Percentiles rank a stretch among this genome's conserved stretches.
These are phyloP conservation scores for Lordiphosa fenestrarum DNA, from an alignment of 2,888 invertebrate species.

Conservation along the genomic window DNA sequence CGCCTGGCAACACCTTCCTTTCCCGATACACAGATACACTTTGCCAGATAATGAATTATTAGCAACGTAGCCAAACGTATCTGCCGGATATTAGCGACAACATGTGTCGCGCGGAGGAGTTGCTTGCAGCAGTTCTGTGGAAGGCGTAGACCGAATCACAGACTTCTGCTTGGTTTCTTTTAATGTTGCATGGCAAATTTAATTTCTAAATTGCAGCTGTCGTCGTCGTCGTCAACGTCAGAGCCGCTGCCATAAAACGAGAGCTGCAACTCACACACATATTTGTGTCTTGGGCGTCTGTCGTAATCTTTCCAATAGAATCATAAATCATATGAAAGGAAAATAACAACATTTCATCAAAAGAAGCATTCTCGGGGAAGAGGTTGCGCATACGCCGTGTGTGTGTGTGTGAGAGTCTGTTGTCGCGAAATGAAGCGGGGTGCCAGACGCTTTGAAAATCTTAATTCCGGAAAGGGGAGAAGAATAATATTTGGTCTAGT, in stretches of 20 bases:
- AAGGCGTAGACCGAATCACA: conserved; percentile 53
- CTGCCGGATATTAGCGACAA: conserved; percentile 71
- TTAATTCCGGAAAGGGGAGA: no score
- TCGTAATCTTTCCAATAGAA: conserved; percentile 60
- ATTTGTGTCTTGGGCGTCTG: conserved; percentile 32
- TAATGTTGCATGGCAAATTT: conserved; percentile 77
- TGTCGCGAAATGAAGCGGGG: conserved; percentile 31
- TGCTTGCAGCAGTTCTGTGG: conserved; percentile 9
- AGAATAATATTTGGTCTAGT: conserved; percentile 10
- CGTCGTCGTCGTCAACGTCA: conserved; percentile 46
- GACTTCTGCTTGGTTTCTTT: conserved; percentile 28
- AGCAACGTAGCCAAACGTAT: conserved; percentile 43
- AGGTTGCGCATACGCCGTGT: conserved; percentile 44
- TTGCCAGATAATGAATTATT: conserved; percentile 61
- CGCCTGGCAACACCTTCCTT: conserved; percentile 8
- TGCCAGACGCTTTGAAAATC: conserved; percentile 17
- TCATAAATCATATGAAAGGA: conserved; percentile 58
- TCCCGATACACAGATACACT: conserved; percentile 27
- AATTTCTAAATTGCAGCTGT: conserved; percentile 77
- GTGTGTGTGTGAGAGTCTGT: conserved; percentile 15
- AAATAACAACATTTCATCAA: conserved; percentile 48
- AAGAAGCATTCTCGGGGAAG: conserved; percentile 7
- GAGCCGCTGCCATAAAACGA: conserved; percentile 1
- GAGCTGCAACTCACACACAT: conserved; percentile 20
- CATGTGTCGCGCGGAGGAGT: conserved; percentile 49